Evolutionary conservation across 2,797 vertebrate species (phyloP).

Genomic region (Ctenopoma kingsleyae): DNA sequence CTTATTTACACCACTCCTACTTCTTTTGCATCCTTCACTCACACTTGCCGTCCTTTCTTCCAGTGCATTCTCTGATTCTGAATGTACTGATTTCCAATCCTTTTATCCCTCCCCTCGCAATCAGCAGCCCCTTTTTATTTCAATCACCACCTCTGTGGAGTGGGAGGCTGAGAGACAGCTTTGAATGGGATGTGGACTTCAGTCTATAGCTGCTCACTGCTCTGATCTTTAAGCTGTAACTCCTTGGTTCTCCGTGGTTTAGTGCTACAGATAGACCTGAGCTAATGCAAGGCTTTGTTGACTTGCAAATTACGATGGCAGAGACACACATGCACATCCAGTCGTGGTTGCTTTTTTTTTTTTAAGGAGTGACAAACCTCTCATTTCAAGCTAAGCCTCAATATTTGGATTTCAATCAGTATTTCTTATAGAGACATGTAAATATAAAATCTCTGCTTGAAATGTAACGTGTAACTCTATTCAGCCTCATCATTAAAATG

Average conservation of each 20-base stretch:
- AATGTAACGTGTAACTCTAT: neutral
- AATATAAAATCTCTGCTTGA: neutral
- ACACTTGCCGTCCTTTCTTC: conserved; percentile 24
- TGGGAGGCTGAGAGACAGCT: conserved; percentile 49
- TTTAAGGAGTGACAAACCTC: conserved; percentile 17
- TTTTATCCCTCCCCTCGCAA: conserved; percentile 66
- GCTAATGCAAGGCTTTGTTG: conserved; percentile 44
- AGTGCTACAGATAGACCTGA: conserved; percentile 25
- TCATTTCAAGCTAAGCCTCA: conserved; percentile 6
- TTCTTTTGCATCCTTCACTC: conserved; percentile 31
- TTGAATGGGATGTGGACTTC: conserved; percentile 36
- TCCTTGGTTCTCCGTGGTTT: conserved; percentile 28
- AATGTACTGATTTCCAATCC: conserved; percentile 72
- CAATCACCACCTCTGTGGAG: conserved; percentile 67
- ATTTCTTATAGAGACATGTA: conserved; percentile 3
- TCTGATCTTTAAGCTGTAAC: conserved; percentile 48
- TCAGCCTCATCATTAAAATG: neutral
- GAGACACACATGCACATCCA: conserved; percentile 19
- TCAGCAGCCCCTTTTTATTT: conserved; percentile 65
- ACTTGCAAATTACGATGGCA: conserved; percentile 35
- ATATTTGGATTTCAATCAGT: conserved; percentile 26
- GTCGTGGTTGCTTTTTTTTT: neutral
- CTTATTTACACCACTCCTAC: conserved; percentile 27
- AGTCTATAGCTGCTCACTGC: conserved; percentile 26
- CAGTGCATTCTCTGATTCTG: conserved; percentile 64